Evolutionary conservation across 2,888 invertebrate species (phyloP).

Genomic region (Argyresthia goedartella): DNA sequence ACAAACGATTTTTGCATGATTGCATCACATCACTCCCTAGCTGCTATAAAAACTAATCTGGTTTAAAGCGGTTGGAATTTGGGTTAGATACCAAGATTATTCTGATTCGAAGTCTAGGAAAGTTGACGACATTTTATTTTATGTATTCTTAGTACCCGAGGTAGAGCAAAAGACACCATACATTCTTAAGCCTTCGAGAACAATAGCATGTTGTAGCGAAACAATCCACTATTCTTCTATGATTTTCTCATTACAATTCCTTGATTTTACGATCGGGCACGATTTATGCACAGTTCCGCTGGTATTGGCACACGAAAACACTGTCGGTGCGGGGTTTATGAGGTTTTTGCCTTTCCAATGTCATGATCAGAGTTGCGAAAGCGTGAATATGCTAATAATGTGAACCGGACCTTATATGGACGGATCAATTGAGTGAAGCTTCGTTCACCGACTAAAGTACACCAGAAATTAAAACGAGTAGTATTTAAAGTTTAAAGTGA

Average conservation of each 20-base stretch:
- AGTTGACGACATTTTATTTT: too few relatives aligned
- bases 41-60: too few relatives aligned
- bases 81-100: too few relatives aligned
- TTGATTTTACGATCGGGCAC: too few relatives aligned
- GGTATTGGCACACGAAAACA: neutral
- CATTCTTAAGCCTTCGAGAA: neutral
- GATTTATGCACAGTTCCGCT: neutral
- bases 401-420: too few relatives aligned
- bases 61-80: too few relatives aligned
- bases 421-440: neutral
- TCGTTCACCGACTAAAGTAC: neutral
- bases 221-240: neutral
- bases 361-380: neutral
- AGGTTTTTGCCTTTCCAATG: neutral
- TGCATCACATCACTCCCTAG: neutral
- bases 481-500: too few relatives aligned
- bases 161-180: too few relatives aligned
- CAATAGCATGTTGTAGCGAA: neutral
- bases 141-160: too few relatives aligned
- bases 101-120: too few relatives aligned
- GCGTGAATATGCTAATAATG: neutral
- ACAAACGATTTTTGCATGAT: neutral
- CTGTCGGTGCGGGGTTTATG: neutral
- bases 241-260: neutral
- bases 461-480: too few relatives aligned